Percentiles rank a stretch among this genome's conserved stretches.
Evolutionary conservation across 1,140 invertebrate genomes (phyloP).

Genomic region (Branchinecta lynchi): DNA sequence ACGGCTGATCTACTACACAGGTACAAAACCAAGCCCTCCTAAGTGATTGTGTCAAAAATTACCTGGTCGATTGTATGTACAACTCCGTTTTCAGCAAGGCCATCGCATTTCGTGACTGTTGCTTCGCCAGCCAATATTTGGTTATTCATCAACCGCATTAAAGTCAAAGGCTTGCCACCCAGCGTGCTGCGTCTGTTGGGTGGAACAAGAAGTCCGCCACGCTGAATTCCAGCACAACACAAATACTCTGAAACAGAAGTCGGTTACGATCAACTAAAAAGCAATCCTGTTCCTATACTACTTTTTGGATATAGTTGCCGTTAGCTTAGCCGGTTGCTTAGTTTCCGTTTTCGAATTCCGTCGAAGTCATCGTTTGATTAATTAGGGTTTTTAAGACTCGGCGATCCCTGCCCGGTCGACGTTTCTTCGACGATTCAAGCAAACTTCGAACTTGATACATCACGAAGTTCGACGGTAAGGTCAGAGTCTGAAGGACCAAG

Average conservation of each 20-base stretch:
- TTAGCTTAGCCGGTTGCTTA: no score
- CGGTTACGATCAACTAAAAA: not conserved
- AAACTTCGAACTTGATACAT: no score
- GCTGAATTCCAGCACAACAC: not conserved
- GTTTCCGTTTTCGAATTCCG: no score
- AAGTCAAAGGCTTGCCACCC: not conserved
- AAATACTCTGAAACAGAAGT: not conserved
- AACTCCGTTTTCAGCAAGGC: not conserved
- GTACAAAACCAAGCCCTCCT: not conserved
- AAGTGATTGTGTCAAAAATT: not conserved
- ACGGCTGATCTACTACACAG: not conserved
- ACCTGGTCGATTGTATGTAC: not conserved
- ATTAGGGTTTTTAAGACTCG: no score
- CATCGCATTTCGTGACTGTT: not conserved
- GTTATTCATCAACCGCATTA: not conserved
- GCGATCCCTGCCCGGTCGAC: no score
- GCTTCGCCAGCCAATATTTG: not conserved
- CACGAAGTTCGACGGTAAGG: no score
- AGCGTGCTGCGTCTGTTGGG: not conserved
- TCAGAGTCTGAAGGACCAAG: no score
- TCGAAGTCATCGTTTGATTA: no score
- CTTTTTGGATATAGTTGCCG: not conserved
- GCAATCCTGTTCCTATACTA: not conserved
- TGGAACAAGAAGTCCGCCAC: not conserved
- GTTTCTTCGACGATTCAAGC: no score